Evolutionary conservation across 2,113 vertebrate species (phyloP).

Genomic region (Grallaria varia): DNA sequence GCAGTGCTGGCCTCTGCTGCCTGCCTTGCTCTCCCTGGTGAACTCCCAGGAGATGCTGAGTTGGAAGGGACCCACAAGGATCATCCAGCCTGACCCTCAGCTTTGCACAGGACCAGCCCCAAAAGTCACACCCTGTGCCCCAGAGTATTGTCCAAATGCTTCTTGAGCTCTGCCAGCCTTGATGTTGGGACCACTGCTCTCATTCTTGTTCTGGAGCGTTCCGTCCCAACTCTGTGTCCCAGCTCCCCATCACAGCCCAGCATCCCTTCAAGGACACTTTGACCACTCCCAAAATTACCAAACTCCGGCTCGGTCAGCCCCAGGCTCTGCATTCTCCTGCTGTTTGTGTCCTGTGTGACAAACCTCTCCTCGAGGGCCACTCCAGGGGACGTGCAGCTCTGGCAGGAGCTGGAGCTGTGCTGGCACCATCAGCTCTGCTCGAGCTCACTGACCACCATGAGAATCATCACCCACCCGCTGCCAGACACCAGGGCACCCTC

Average conservation of each 20-base stretch:
- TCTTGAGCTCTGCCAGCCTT: background rate
- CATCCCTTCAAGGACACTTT: background rate
- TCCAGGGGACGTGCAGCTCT: background rate
- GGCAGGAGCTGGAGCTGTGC: background rate
- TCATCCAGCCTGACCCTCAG: background rate
- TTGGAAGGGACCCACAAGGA: background rate
- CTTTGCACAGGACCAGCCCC: background rate
- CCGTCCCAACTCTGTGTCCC: rapidly evolving
- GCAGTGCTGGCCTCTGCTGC: background rate
- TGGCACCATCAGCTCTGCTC: background rate
- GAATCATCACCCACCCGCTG: background rate
- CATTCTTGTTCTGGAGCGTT: background rate
- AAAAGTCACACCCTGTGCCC: background rate
- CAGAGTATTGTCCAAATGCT: background rate
- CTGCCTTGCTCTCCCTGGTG: background rate
- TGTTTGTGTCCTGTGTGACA: background rate
- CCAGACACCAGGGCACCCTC: background rate
- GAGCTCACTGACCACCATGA: rapidly evolving
- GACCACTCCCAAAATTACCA: background rate
- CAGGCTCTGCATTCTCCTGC: background rate
- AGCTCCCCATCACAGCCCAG: background rate
- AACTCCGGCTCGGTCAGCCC: background rate
- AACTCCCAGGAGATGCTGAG: background rate
- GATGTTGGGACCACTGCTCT: background rate
- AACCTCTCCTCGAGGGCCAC: background rate